phyloP scores from a whole-genome alignment of 2,113 vertebrate species.

The Okapia johnstoni region DNA sequence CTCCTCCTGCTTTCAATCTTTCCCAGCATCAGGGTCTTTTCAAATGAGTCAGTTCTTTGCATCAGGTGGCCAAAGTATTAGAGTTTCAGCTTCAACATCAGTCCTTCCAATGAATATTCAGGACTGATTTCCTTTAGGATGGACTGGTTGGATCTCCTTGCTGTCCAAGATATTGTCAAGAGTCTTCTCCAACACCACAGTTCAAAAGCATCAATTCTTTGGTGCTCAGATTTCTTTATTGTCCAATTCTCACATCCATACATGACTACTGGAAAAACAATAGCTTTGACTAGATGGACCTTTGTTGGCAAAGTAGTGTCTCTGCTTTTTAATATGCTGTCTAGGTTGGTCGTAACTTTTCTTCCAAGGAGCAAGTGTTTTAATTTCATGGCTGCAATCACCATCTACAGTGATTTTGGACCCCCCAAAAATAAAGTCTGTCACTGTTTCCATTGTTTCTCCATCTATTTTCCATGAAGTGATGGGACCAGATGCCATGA shows the following conservation, averaged over 20 bases:
- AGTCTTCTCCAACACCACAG: not conserved
- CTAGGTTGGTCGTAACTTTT: not conserved
- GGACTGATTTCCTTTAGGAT: not conserved
- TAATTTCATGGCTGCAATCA: not conserved
- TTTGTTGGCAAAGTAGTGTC: not conserved
- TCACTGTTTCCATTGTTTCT: not conserved
- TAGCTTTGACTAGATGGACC: not conserved
- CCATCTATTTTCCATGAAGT: not conserved
- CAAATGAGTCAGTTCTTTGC: not conserved
- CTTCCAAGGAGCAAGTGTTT: not conserved
- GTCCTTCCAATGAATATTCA: not conserved
- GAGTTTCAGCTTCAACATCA: not conserved
- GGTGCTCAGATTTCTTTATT: not conserved
- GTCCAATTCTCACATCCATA: not conserved
- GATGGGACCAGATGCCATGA: not conserved
- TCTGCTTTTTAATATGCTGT: not conserved
- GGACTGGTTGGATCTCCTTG: not conserved
- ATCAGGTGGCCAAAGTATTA: not conserved
- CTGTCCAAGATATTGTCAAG: not conserved
- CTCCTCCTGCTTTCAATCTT: not conserved
- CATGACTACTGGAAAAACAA: not conserved
- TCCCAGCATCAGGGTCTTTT: not conserved
- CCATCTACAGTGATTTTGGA: not conserved
- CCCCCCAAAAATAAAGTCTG: rapidly evolving
- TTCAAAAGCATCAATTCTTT: not conserved